Evolutionary conservation across 2,888 invertebrate species (phyloP).

Genomic region (Amphiduros pacificus): DNA sequence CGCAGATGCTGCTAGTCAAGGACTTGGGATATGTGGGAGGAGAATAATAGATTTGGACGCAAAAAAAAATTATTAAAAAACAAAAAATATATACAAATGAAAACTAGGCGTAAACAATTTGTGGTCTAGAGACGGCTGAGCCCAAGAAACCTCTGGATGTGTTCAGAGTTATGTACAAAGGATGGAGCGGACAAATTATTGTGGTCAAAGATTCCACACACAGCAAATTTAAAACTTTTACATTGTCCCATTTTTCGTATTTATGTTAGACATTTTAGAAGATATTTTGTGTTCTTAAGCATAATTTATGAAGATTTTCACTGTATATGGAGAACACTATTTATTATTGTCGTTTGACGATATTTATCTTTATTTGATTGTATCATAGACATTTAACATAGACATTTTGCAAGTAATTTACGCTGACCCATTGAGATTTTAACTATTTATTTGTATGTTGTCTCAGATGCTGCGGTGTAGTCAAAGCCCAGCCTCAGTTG

Average conservation of each 20-base stretch:
- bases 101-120: conserved; percentile 1
- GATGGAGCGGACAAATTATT: conserved; percentile 11
- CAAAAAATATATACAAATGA: too few relatives aligned
- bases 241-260: conserved; percentile 21
- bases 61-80: too few relatives aligned
- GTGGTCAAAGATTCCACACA: conserved; percentile 21
- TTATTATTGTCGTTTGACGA: conserved; percentile 16
- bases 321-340: conserved; percentile 21
- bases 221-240: conserved; percentile 23
- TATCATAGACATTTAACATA: conserved; percentile 8
- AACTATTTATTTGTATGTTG: neutral
- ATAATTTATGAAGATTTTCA: conserved; percentile 22
- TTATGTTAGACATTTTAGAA: conserved; percentile 14
- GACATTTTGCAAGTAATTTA: neutral
- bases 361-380: conserved; percentile 19
- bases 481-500: neutral
- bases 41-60: too few relatives aligned
- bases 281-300: conserved; percentile 19
- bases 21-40: too few relatives aligned
- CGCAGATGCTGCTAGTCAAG: too few relatives aligned
- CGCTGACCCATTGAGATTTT: neutral
- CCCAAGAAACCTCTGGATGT: conserved; percentile 2
- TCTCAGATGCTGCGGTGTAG: neutral
- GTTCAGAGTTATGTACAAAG: neutral
- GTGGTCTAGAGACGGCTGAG: neutral